phyloP scores from a whole-genome alignment of 2,888 invertebrate species.

The Eulithis prunata region DNA sequence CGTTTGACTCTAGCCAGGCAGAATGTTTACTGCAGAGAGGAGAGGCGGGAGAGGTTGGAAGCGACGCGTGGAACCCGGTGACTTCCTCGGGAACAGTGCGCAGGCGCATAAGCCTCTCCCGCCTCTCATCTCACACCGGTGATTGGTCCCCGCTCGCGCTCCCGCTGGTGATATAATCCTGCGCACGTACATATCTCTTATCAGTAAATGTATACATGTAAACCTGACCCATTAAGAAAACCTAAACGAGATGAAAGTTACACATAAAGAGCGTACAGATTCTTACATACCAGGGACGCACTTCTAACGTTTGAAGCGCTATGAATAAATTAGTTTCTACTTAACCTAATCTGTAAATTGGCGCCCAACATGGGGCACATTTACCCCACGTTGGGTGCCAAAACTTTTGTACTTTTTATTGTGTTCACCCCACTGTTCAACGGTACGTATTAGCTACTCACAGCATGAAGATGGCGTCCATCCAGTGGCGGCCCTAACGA shows the following conservation, averaged over 20 bases:
- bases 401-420: background rate
- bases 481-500: conserved; percentile 75
- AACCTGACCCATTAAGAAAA: background rate
- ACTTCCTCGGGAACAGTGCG: conserved; percentile 74
- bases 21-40: conserved; percentile 40
- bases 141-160: conserved; percentile 80
- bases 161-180: conserved; percentile 80
- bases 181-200: conserved; percentile 42
- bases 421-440: background rate
- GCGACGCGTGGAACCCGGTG: conserved; percentile 48
- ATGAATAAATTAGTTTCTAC: background rate
- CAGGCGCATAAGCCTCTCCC: conserved; percentile 80
- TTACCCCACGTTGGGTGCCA: conserved; percentile 3
- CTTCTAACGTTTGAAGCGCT: too few species aligned
- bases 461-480: conserved; percentile 71
- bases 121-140: conserved; percentile 80
- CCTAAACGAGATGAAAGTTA: background rate
- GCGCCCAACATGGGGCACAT: conserved; percentile 8
- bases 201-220: background rate
- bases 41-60: conserved; percentile 68
- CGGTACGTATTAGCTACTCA: conserved; percentile 53
- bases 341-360: background rate
- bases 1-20: conserved; percentile 35
- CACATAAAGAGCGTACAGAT: background rate
- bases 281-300: background rate